Percentiles rank a stretch among this genome's conserved stretches.
These are phyloP conservation scores for Lordiphosa clarofinis DNA, from an alignment of 1,140 invertebrate genomes.

Conservation along the genomic window DNA sequence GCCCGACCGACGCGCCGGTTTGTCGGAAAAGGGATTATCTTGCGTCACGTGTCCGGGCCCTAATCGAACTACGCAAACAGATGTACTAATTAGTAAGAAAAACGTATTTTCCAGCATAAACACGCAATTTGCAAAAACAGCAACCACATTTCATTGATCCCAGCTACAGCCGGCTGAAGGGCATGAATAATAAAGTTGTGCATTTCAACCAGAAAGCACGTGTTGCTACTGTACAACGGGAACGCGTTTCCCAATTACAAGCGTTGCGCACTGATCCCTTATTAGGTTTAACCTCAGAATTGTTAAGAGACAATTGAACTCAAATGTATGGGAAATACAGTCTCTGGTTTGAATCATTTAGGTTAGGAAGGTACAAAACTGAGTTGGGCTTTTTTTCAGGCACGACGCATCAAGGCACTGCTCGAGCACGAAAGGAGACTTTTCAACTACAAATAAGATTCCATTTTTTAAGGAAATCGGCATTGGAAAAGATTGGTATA, in stretches of 20 bases:
- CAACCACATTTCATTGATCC: constrained; percentile 7
- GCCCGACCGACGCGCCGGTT: constrained; percentile 10
- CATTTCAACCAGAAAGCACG: constrained; percentile 25
- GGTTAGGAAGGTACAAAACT: too few species aligned
- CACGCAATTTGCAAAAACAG: constrained; percentile 45
- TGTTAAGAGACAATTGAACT: too few species aligned
- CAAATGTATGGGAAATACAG: too few species aligned
- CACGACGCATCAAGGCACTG: too few species aligned
- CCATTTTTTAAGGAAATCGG: too few species aligned
- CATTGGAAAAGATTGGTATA: too few species aligned
- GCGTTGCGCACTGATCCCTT: constrained; percentile 5
- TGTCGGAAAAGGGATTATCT: constrained; percentile 29
- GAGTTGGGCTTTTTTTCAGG: too few species aligned
- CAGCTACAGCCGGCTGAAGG: constrained; percentile 11
- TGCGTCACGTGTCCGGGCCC: constrained; percentile 37
- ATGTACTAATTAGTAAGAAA: constrained; percentile 47
- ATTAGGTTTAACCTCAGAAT: too few species aligned
- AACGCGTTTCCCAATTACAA: constrained; percentile 7
- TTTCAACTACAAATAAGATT: too few species aligned
- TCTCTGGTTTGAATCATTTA: too few species aligned
- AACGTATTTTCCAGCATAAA: constrained; percentile 48
- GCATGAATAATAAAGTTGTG: constrained; percentile 32
- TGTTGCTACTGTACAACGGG: constrained; percentile 22
- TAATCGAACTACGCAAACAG: constrained; percentile 47
- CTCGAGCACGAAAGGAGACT: too few species aligned